phyloP scores from a whole-genome alignment of 2,797 vertebrate genomes.

The Lepus townsendii region DNA sequence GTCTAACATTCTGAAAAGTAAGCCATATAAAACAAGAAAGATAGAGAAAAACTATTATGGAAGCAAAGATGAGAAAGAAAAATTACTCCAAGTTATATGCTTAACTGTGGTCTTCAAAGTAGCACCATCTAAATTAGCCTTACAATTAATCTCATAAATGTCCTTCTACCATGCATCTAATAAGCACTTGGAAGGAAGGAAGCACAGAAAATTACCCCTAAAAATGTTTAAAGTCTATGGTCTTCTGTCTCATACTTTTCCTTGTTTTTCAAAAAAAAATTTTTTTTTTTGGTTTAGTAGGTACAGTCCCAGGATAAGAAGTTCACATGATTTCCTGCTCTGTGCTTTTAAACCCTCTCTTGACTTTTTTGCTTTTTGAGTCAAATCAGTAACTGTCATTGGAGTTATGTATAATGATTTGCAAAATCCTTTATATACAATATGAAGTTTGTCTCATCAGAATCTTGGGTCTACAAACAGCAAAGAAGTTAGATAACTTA shows the following conservation, averaged over 20 bases:
- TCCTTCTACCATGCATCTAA: conserved; percentile 52
- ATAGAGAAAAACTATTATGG: background rate
- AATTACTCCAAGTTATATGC: conserved; percentile 56
- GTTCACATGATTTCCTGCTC: background rate
- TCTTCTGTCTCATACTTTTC: background rate
- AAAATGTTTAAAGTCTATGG: background rate
- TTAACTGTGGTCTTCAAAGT: conserved; percentile 75
- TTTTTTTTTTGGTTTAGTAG: background rate
- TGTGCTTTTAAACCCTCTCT: background rate
- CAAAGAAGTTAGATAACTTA: background rate
- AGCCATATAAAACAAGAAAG: conserved; percentile 56
- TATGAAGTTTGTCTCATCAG: background rate
- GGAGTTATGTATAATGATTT: background rate
- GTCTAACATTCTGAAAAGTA: conserved; percentile 22
- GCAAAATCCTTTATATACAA: background rate
- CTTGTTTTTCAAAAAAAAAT: background rate
- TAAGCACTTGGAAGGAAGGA: conserved; percentile 52
- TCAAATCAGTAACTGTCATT: background rate
- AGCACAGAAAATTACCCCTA: conserved; percentile 13
- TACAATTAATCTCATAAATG: conserved; percentile 71
- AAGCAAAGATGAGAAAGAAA: conserved; percentile 67
- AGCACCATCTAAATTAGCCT: conserved; percentile 56
- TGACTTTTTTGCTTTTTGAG: background rate
- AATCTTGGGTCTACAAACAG: background rate
- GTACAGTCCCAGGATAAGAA: background rate